These are phyloP conservation scores for Cacatua alba DNA, from an alignment of 2,113 vertebrate species.

Conservation along the genomic window DNA sequence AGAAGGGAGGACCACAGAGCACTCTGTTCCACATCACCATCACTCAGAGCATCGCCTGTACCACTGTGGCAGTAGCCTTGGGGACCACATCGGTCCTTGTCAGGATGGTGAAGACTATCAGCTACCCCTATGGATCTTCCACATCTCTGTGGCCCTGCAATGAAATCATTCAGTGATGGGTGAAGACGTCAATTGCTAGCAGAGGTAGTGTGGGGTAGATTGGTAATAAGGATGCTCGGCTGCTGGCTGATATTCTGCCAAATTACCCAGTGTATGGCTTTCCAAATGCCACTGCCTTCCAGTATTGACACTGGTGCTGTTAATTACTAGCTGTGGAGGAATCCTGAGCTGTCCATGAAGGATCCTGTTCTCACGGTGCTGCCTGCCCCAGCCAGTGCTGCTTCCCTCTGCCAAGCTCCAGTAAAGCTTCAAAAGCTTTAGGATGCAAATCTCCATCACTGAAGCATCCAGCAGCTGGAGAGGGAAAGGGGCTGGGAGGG, in stretches of 20 bases:
- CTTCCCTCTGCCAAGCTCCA: background rate
- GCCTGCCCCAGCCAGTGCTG: background rate
- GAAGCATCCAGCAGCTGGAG: background rate
- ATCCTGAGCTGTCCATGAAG: background rate
- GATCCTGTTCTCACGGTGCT: background rate
- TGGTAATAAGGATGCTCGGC: background rate
- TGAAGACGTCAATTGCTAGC: background rate
- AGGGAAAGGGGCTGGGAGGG: background rate
- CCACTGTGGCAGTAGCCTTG: background rate
- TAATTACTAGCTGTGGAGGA: background rate
- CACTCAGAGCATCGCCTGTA: background rate
- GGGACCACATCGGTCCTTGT: accelerated
- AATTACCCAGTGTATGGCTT: accelerated
- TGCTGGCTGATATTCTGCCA: background rate
- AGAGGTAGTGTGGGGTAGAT: accelerated
- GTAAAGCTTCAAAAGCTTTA: background rate
- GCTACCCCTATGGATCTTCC: background rate
- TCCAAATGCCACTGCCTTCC: background rate
- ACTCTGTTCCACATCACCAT: background rate
- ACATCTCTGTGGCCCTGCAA: background rate
- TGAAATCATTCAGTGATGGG: background rate
- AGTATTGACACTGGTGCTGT: accelerated
- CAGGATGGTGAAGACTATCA: background rate
- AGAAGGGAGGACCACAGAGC: too few species aligned
- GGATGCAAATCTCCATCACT: background rate